Conservation (phyloP, 2,113 vertebrate genomes). For the Petaurus breviceps region DNA sequence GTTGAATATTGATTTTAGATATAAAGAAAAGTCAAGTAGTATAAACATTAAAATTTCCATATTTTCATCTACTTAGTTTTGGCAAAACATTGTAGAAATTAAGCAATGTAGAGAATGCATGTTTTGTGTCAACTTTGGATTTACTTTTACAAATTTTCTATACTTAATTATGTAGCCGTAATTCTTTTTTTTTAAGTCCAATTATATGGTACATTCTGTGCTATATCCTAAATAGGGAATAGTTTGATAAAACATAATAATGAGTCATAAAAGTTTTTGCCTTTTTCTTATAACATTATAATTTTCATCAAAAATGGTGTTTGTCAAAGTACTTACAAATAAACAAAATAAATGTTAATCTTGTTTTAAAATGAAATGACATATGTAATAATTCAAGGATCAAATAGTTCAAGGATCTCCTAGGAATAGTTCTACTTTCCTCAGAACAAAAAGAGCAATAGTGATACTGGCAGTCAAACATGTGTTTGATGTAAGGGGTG, state of each 20-base stretch:
- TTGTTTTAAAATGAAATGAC: background rate
- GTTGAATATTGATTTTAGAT: background rate
- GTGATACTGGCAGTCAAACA: background rate
- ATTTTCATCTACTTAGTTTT: background rate
- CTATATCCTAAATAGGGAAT: background rate
- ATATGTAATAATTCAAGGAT: background rate
- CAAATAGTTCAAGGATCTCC: background rate
- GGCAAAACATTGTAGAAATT: background rate
- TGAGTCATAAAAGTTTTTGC: background rate
- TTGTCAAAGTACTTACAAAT: background rate
- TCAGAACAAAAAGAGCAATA: background rate
- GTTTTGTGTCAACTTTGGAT: background rate
- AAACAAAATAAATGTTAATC: background rate
- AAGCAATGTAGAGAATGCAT: background rate
- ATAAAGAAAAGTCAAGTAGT: background rate
- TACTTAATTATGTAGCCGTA: background rate
- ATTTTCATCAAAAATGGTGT: background rate
- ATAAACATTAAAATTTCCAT: background rate
- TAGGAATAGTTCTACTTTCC: background rate
- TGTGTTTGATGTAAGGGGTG: background rate
- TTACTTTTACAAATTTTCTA: background rate
- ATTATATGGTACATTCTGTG: background rate
- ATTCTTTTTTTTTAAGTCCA: background rate
- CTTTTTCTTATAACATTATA: background rate
- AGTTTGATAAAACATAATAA: background rate